Base-by-base conservation (phyloP, 2,888 invertebrate species). In the Pristionchus entomophagus region DNA sequence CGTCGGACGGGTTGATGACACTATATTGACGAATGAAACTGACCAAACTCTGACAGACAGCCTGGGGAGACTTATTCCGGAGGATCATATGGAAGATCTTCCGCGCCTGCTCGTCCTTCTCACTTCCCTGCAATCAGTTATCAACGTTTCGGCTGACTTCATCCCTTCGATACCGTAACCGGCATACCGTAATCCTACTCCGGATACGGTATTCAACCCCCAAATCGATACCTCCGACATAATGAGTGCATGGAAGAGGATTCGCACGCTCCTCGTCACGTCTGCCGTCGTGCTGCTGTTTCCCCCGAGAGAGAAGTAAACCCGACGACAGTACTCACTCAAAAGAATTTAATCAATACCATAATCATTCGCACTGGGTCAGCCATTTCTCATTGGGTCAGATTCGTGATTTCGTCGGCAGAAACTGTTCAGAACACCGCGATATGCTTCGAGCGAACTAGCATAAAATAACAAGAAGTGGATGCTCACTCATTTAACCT, bases 21-120 rank as follows among this genome's bases (percentile, higher is more conserved):
- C n/a, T n/a, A n/a, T n/a, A n/a, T n/a, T n/a, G n/a, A n/a, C n/a
- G n/a, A 35, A 19, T n/a, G 45, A 29, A 29, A 51, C 78, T 51
- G 5, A 80, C 78, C 41, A 80, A n/a, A 80, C 78, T 80, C 49
- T 80, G 49, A 32, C 49, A 49, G 51, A 80, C 51, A 19, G 78
- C 49, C 10, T 26, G 41, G 17, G 78, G 35, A 5, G 78, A 51
- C 78, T 80, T 51, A 17, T 51, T 49, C 51, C 17, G 22, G 51
- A 80, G 49, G 10, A 80, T 49, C 29, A 22, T 19, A 22, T 29
- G 19, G 51, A 80, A 80, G 17, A 80, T 17, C 10, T 32, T 80
- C 5, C 35, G 17, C 14, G 49, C 78, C 14, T 80, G 19, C 5
- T 80, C 78, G 19, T 26, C 32, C 32, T 80, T 80, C 19, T 80